Conservation (phyloP, 30 jellyfish, hydroid and myxozoan species). For the Turritopsis dohrnii region DNA sequence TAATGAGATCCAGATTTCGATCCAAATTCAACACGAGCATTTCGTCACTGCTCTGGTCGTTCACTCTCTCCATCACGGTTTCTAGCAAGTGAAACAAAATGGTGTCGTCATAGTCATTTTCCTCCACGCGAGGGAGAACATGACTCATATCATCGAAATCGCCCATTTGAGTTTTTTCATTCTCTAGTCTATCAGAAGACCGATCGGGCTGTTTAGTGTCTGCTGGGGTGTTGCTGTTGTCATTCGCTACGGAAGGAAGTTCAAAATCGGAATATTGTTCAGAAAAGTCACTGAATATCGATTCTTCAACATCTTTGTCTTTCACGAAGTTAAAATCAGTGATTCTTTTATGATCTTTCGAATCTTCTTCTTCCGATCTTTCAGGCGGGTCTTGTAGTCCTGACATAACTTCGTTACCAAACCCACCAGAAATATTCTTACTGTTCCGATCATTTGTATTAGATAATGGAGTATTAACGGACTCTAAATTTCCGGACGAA, state of each 20-base stretch:
- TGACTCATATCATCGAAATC: neutral
- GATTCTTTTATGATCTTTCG: neutral
- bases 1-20: neutral
- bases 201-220: neutral
- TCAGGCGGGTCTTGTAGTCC: too few species aligned
- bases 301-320: neutral
- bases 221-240: neutral
- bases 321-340: neutral
- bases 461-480: too few species aligned
- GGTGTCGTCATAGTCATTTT: neutral
- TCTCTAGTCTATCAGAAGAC: neutral
- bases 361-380: neutral
- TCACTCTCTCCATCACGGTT: conserved; percentile 11
- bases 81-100: conserved; percentile 6
- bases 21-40: conserved; percentile 18
- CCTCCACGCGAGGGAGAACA: neutral
- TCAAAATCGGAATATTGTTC: conserved; percentile 19
- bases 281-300: neutral
- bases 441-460: too few species aligned
- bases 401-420: too few species aligned
- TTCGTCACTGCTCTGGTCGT: conserved; percentile 11
- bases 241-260: conserved; percentile 8
- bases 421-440: too few species aligned
- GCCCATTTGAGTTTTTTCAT: neutral
- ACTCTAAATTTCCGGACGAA: too few species aligned